Percentiles rank a stretch among this genome's conserved stretches.
Evolutionary conservation across 2,797 vertebrate genomes (phyloP).

Genomic region (Microchirus variegatus): DNA sequence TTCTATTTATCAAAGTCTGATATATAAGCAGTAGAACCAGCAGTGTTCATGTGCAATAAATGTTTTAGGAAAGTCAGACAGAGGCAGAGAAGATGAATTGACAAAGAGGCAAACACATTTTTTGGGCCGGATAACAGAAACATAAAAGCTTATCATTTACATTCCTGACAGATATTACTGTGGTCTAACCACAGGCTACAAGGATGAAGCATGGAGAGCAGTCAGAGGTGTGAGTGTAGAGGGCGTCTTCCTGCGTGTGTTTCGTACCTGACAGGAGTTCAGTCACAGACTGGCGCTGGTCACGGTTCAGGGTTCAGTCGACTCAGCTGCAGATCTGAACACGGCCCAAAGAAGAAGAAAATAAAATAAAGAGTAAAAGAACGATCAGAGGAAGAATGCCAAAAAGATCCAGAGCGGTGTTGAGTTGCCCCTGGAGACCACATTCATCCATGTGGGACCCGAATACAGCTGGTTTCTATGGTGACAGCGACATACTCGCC

Average conservation of each 20-base stretch:
- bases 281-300: conserved; percentile 51
- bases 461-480: conserved; percentile 51
- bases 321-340: conserved; percentile 67
- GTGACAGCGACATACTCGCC: conserved; percentile 35
- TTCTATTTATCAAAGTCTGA: too few relatives aligned
- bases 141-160: neutral
- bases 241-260: conserved; percentile 11
- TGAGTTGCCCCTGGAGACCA: conserved; percentile 50
- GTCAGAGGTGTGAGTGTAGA: neutral
- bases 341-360: conserved; percentile 6
- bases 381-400: conserved; percentile 55
- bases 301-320: conserved; percentile 59
- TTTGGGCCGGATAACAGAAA: too few relatives aligned
- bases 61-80: too few relatives aligned
- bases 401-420: conserved; percentile 50
- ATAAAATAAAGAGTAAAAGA: conserved; percentile 19
- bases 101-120: too few relatives aligned
- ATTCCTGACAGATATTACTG: conserved; percentile 4
- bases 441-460: conserved; percentile 57
- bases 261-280: conserved; percentile 69
- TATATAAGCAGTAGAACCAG: too few relatives aligned
- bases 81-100: too few relatives aligned
- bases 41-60: too few relatives aligned
- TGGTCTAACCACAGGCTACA: neutral
- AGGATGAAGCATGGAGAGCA: conserved; percentile 1